Evolutionary conservation across 2,888 invertebrate species (phyloP), one percentile per base, ranked within the genome.

Genomic region (Xestia c-nigrum): DNA sequence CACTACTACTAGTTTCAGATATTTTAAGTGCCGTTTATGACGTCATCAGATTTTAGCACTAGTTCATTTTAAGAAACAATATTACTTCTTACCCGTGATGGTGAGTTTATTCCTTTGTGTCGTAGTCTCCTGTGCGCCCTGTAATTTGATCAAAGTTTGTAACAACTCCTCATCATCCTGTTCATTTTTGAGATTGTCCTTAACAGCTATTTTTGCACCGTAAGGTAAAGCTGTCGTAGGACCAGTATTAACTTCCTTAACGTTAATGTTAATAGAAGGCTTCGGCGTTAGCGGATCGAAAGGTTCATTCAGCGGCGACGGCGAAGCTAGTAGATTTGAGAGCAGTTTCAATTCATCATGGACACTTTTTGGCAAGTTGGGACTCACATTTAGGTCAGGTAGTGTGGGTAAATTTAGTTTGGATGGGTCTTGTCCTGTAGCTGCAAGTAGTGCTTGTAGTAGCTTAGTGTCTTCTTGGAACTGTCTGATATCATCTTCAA

Each of bases 381-480:
- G 87, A 95, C 96, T 96, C 93, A 94, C 94, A 82, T 93, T 93
- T 88, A 94, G 87, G 83, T 88, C 91, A 31, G 94, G 91, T 78
- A 96, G 89, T 88, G 94, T 94, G 14, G 96, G 96, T 88, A 97
- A 92, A 87, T 96, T 96, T 84, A 96, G 94, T 90, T 95, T 92
- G 7, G 97, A 94, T 74, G 96, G 96, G 81, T 96, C 95, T 91
- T 96, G 95, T 80, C 96, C 96, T 7, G 96, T 96, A 9, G 96
- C 96, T 87, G 96, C 95, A 78, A 96, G 90, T 63, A 96, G 91
- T 59, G 96, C 96, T 92, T 97, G 93, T 78, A 96, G 90, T 59
- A 97, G 91, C 89, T 96, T 95, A 75, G 96, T 94, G 86, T 97
- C 97, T 92, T 96, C 94, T 91, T 97, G 94, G 78, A 96, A 96